phyloP scores from a whole-genome alignment of 2,888 invertebrate species.

The Auanema sp. region DNA sequence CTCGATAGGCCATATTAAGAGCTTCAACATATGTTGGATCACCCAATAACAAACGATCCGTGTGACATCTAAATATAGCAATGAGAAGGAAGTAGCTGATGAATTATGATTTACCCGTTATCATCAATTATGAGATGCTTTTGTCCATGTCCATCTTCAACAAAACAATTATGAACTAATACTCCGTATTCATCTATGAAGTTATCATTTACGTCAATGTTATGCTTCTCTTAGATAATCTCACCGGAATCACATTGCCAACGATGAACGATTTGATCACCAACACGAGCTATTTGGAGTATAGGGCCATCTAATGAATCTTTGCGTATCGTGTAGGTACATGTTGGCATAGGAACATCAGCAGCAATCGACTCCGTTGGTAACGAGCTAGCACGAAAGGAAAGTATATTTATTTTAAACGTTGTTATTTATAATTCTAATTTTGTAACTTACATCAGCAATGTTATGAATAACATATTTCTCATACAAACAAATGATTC shows the following conservation, averaged over 20 bases:
- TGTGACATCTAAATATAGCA: slow-evolving; percentile 54
- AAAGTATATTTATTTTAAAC: neutral
- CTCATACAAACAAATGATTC: no score
- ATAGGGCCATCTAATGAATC: slow-evolving; percentile 63
- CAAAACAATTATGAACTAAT: slow-evolving; percentile 62
- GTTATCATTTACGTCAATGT: neutral
- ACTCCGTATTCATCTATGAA: slow-evolving; percentile 60
- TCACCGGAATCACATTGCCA: slow-evolving; percentile 63
- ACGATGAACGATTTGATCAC: slow-evolving; percentile 64
- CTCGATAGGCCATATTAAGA: slow-evolving; percentile 64
- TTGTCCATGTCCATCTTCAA: slow-evolving; percentile 64
- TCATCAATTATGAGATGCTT: slow-evolving; percentile 60
- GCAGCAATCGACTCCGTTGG: slow-evolving; percentile 54
- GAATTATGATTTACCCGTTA: slow-evolving; percentile 43
- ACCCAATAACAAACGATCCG: slow-evolving; percentile 59
- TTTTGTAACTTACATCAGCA: neutral
- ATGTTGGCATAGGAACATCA: slow-evolving; percentile 60
- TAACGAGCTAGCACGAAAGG: slow-evolving; percentile 52
- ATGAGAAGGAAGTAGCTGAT: neutral
- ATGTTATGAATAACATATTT: neutral
- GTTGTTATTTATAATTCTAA: neutral
- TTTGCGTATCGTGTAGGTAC: slow-evolving; percentile 62
- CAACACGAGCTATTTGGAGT: slow-evolving; percentile 60
- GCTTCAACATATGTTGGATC: slow-evolving; percentile 64
- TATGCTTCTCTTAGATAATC: neutral